A percentile compares a stretch with the other conserved stretches of the same genome.
Evolutionary conservation across 2,888 invertebrate species (phyloP).

Genomic region (Drosophila rellima): DNA sequence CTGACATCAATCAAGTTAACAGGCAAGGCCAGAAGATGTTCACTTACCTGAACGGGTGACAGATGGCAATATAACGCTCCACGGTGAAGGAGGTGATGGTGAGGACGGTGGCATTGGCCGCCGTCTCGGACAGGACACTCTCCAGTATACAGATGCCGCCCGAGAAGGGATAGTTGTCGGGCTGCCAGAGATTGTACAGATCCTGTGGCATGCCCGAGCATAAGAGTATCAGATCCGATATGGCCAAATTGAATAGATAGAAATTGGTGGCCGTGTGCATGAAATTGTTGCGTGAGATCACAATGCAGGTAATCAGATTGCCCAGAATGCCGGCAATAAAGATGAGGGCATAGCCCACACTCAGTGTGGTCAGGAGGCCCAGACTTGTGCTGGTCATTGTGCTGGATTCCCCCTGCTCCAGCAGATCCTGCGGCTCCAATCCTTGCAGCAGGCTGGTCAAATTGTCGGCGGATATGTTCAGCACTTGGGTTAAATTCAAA

Average conservation of each 20-base stretch:
- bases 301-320: slow-evolving; percentile 93
- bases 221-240: slow-evolving; percentile 92
- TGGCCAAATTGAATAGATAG: slow-evolving; percentile 94
- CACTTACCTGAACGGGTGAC: slow-evolving; percentile 90
- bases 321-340: slow-evolving; percentile 91
- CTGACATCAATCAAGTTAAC: slow-evolving; percentile 48
- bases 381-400: slow-evolving; percentile 45
- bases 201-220: slow-evolving; percentile 94
- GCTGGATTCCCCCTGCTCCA: slow-evolving; percentile 36
- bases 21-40: neutral
- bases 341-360: slow-evolving; percentile 89
- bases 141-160: slow-evolving; percentile 91
- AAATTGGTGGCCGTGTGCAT: slow-evolving; percentile 94
- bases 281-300: slow-evolving; percentile 92
- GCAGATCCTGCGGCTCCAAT: slow-evolving; percentile 52
- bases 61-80: slow-evolving; percentile 95
- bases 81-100: slow-evolving; percentile 96
- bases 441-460: slow-evolving; percentile 74
- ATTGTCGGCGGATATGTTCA: slow-evolving; percentile 83
- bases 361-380: slow-evolving; percentile 87
- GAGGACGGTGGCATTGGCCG: slow-evolving; percentile 93
- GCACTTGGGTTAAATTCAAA: slow-evolving; percentile 82
- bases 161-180: slow-evolving; percentile 90
- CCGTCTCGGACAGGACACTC: slow-evolving; percentile 93
- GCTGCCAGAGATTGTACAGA: slow-evolving; percentile 91